These are phyloP conservation scores for Callopanchax toddi DNA, from an alignment of 2,113 vertebrate species.

Conservation along the genomic window DNA sequence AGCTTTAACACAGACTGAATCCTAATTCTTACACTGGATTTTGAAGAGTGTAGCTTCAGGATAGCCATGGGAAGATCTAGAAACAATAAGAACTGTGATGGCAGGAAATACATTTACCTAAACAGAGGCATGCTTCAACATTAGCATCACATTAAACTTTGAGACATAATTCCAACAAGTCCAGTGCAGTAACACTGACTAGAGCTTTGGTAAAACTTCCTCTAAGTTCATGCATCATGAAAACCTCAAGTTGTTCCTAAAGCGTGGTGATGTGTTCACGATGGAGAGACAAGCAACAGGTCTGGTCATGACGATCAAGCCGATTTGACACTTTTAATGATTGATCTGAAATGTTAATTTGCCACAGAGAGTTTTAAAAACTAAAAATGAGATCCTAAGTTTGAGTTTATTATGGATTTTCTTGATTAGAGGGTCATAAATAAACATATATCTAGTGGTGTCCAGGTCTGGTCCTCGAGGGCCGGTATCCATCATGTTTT, in stretches of 20 bases:
- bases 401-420: too few species aligned
- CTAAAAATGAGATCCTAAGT: too few species aligned
- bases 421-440: too few species aligned
- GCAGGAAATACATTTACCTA: conserved; percentile 54
- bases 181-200: background rate
- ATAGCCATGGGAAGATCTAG: conserved; percentile 8
- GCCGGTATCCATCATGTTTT: too few species aligned
- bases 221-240: background rate
- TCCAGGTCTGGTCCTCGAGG: too few species aligned
- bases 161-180: conserved; percentile 30
- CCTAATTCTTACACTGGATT: conserved; percentile 13
- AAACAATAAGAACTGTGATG: conserved; percentile 41
- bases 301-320: too few species aligned
- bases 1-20: conserved; percentile 17
- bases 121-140: conserved; percentile 32
- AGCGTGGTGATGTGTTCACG: background rate
- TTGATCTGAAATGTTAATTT: too few species aligned
- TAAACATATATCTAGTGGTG: too few species aligned
- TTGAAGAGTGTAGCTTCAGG: conserved; percentile 13
- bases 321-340: too few species aligned
- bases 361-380: too few species aligned
- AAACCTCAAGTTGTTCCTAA: background rate
- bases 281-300: too few species aligned
- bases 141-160: conserved; percentile 28
- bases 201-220: background rate